Evolutionary conservation across 2,113 vertebrate species (phyloP).

Genomic region (Ictalurus punctatus): DNA sequence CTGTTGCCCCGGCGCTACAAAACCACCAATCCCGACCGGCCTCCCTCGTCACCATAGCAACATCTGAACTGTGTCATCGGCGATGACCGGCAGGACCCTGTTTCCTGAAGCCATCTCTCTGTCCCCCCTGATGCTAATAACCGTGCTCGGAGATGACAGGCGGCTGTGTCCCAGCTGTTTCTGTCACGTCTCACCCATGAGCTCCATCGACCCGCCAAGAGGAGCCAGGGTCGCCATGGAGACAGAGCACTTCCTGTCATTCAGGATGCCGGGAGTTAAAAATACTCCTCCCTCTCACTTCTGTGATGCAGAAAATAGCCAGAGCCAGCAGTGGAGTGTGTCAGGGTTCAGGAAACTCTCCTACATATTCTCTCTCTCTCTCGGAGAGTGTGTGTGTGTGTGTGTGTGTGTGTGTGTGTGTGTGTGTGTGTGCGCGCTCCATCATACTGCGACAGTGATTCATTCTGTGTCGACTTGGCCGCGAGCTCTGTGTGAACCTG

Average conservation of each 20-base stretch:
- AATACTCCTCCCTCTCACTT: slow-evolving; percentile 58
- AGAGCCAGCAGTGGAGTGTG: background rate
- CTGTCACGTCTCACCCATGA: slow-evolving; percentile 12
- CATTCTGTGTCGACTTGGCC: slow-evolving; percentile 10
- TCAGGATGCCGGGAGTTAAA: slow-evolving; percentile 71
- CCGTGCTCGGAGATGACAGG: background rate
- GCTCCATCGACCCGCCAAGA: background rate
- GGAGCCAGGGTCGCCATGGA: slow-evolving; percentile 68
- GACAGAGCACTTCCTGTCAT: slow-evolving; percentile 65
- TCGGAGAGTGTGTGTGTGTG: background rate
- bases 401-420: background rate
- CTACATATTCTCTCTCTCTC: background rate
- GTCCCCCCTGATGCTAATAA: background rate
- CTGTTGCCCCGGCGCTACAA: slow-evolving; percentile 7
- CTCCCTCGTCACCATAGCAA: slow-evolving; percentile 47
- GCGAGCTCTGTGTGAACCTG: background rate
- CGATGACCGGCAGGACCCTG: background rate
- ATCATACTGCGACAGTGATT: background rate
- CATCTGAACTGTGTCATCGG: slow-evolving; percentile 37
- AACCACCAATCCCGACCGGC: slow-evolving; percentile 31
- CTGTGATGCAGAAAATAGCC: slow-evolving; percentile 44
- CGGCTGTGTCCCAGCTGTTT: background rate
- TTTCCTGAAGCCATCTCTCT: background rate
- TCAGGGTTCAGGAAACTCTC: slow-evolving; percentile 11
- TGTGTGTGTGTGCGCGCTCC: background rate